Evolutionary conservation across 92 coral and sea anemone species (phyloP).

Genomic region (Nematostella vectensis): DNA sequence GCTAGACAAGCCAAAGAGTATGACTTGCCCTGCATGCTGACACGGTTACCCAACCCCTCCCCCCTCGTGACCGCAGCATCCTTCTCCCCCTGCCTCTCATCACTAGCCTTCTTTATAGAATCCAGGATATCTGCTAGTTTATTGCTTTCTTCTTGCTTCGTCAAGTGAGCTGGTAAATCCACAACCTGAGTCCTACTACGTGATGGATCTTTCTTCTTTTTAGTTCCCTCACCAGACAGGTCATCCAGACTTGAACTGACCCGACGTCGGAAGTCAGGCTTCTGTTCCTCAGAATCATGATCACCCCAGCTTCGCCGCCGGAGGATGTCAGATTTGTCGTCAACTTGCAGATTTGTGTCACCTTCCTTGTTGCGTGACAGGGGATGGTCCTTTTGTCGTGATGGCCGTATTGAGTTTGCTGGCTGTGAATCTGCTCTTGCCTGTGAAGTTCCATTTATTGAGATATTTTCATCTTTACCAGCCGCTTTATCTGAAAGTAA

Average conservation of each 20-base stretch:
- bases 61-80: constrained; percentile 24
- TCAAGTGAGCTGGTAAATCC: constrained; percentile 15
- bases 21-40: constrained; percentile 71
- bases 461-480: too few relatives aligned
- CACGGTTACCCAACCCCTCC: constrained; percentile 13
- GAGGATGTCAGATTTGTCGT: constrained; percentile 24
- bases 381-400: neutral
- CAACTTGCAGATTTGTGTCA: constrained; percentile 9
- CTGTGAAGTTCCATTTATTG: neutral
- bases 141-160: constrained; percentile 47
- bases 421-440: neutral
- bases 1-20: constrained; percentile 74
- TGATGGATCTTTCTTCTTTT: constrained; percentile 9
- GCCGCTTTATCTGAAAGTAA: too few relatives aligned
- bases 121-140: constrained; percentile 71
- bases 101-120: constrained; percentile 56
- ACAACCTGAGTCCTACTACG: constrained; percentile 24
- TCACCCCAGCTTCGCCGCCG: constrained; percentile 64
- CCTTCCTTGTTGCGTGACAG: too few relatives aligned
- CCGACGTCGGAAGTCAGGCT: constrained; percentile 33
- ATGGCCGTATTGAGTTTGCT: neutral
- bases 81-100: constrained; percentile 20
- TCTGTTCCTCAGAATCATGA: constrained; percentile 11
- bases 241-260: constrained; percentile 80
- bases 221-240: constrained; percentile 23